These are phyloP conservation scores for Percopsis transmontana DNA, from an alignment of 2,113 vertebrate genomes.

Conservation along the genomic window DNA sequence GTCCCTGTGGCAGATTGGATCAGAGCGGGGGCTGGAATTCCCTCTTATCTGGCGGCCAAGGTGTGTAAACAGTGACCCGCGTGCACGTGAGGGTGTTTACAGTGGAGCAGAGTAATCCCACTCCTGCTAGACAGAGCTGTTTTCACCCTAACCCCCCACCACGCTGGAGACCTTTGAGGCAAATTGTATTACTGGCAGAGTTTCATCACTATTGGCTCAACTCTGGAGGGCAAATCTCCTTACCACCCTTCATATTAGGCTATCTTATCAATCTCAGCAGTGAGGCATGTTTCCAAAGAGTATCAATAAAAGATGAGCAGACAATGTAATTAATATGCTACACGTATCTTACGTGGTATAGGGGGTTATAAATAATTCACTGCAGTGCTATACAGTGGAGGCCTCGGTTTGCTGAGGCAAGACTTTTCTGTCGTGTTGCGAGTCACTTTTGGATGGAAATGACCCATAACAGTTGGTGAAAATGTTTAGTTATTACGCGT, in stretches of 20 bases:
- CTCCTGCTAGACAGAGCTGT: conserved; percentile 5
- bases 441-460: conserved; percentile 11
- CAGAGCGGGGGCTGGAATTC: conserved; percentile 54
- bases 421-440: conserved; percentile 37
- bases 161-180: neutral
- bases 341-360: conserved; percentile 48
- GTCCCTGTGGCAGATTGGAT: conserved; percentile 68
- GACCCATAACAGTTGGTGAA: conserved; percentile 10
- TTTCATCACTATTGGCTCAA: conserved; percentile 44
- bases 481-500: conserved; percentile 3
- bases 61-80: conserved; percentile 64
- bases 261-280: conserved; percentile 36
- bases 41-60: conserved; percentile 58
- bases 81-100: conserved; percentile 50
- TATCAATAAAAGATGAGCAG: conserved; percentile 62
- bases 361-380: conserved; percentile 68
- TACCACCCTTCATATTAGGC: conserved; percentile 19
- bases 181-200: neutral
- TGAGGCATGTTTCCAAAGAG: conserved; percentile 26
- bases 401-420: conserved; percentile 48
- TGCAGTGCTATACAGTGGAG: conserved; percentile 19
- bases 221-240: conserved; percentile 24
- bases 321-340: conserved; percentile 65
- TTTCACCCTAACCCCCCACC: neutral
- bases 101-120: conserved; percentile 35